Conservation (phyloP, 2,888 invertebrate genomes). For the Dynastes grantii region DNA sequence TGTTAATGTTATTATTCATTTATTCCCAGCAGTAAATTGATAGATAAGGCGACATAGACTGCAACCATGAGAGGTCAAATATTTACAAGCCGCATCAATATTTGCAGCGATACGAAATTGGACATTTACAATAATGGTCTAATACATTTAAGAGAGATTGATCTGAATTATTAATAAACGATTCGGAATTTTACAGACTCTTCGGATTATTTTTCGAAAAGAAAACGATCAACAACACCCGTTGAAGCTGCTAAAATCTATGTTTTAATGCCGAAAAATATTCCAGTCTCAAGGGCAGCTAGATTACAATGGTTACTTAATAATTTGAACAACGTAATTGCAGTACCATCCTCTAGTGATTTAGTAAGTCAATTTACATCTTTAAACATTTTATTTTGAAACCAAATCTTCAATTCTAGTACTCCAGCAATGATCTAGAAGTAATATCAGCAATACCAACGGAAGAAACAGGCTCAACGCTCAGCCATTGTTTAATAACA, state of each 20-base stretch:
- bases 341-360: constrained; percentile 69
- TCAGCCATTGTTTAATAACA: constrained; percentile 73
- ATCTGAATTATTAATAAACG: not conserved
- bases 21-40: constrained; percentile 23
- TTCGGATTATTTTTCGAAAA: constrained; percentile 36
- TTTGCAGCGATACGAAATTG: not conserved
- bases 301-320: constrained; percentile 84
- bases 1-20: constrained; percentile 8
- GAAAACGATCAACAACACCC: constrained; percentile 61
- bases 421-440: constrained; percentile 74
- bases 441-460: constrained; percentile 78
- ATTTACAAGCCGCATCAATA: constrained; percentile 3
- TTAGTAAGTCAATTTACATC: constrained; percentile 60
- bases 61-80: constrained; percentile 14
- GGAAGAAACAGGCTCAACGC: constrained; percentile 69
- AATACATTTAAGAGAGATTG: no score
- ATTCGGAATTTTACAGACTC: not conserved
- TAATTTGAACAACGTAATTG: constrained; percentile 76
- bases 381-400: constrained; percentile 10
- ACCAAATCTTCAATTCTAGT: constrained; percentile 63
- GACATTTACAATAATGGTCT: no score
- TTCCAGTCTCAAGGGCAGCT: constrained; percentile 81
- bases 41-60: constrained; percentile 20
- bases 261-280: constrained; percentile 79
- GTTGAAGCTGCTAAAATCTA: constrained; percentile 78